phyloP scores from a whole-genome alignment of 2,113 vertebrate genomes.

The Phoxinus phoxinus region DNA sequence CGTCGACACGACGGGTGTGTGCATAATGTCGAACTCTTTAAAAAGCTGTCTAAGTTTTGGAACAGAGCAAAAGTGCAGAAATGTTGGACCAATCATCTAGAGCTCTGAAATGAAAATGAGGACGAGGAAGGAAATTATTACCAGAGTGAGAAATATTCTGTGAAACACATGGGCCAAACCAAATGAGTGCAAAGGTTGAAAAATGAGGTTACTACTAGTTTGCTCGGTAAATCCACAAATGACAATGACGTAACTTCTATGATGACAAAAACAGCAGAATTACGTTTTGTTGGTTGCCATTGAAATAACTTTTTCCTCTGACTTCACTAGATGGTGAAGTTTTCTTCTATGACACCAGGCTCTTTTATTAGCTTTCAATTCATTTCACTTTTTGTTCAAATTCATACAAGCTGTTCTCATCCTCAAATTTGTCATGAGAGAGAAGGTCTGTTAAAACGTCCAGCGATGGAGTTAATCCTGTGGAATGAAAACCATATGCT shows the following conservation, averaged over 20 bases:
- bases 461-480: constrained; percentile 37
- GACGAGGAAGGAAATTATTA: constrained; percentile 12
- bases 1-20: background rate
- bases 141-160: background rate
- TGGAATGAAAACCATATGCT: constrained; percentile 49
- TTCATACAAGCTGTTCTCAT: constrained; percentile 44
- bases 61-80: constrained; percentile 7
- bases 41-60: background rate
- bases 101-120: background rate
- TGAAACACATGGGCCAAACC: background rate
- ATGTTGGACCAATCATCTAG: constrained; percentile 9
- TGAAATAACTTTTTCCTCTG: background rate
- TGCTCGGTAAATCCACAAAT: constrained; percentile 34
- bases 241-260: constrained; percentile 36
- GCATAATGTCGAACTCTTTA: background rate
- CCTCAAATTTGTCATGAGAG: constrained; percentile 6
- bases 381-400: constrained; percentile 8
- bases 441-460: constrained; percentile 20
- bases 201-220: constrained; percentile 27
- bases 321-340: constrained; percentile 20
- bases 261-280: constrained; percentile 37
- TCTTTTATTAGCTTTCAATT: constrained; percentile 33
- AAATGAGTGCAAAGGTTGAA: constrained; percentile 19
- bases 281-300: background rate
- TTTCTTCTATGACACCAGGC: constrained; percentile 9